Conservation (phyloP, 2,797 vertebrate species). For the Acanthurus leucopareius region DNA sequence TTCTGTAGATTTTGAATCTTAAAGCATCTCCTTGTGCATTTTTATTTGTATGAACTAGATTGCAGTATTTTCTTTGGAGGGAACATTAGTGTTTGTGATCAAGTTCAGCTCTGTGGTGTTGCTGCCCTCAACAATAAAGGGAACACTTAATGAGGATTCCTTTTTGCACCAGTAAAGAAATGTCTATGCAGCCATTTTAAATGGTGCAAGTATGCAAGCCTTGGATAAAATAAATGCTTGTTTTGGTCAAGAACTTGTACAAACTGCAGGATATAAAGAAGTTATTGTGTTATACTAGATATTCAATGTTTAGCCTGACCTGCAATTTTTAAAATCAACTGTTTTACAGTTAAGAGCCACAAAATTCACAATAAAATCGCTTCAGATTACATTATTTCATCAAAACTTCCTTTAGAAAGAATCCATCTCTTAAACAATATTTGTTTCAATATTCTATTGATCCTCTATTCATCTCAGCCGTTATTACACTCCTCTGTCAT, state of each 20-base stretch:
- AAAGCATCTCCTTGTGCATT: neutral
- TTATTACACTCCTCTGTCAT: neutral
- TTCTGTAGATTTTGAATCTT: constrained; percentile 22
- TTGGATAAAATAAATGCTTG: constrained; percentile 19
- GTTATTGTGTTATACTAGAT: constrained; percentile 3
- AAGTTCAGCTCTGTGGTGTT: constrained; percentile 5
- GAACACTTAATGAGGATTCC: constrained; percentile 12
- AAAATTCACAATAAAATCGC: neutral
- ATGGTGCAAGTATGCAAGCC: constrained; percentile 44
- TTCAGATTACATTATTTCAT: neutral
- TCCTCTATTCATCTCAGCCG: neutral
- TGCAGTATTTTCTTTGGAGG: constrained; percentile 32
- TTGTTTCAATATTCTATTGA: neutral
- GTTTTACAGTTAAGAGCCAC: constrained; percentile 12
- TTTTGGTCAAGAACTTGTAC: constrained; percentile 38
- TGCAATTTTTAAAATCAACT: neutral
- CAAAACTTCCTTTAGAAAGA: neutral
- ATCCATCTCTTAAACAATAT: neutral
- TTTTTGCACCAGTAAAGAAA: constrained; percentile 21
- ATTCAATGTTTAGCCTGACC: neutral
- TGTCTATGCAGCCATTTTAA: constrained; percentile 65
- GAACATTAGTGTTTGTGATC: constrained; percentile 22
- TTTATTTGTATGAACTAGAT: constrained; percentile 31
- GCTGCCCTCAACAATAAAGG: constrained; percentile 7
- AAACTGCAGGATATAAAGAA: constrained; percentile 20